Base-by-base conservation (phyloP, 2,797 vertebrate genomes). In the Mareca strepera region DNA sequence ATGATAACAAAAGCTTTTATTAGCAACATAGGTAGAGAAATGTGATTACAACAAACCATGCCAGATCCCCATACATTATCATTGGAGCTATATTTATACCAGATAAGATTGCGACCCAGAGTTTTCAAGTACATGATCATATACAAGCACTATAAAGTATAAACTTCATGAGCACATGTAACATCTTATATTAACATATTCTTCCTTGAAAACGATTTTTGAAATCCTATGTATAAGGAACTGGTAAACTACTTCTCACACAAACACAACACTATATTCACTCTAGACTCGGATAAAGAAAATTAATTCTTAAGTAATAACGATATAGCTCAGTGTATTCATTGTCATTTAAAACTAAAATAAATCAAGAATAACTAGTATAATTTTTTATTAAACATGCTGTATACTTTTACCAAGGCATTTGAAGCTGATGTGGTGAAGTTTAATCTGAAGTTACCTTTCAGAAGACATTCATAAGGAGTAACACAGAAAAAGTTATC, bases 21-120 rank as follows among this genome's bases (percentile, higher is more conserved):
- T 96, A 95, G 88, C 81, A 94, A 88, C 93, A 92, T 79, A 96
- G 95, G 93, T 96, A 96, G 93, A 93, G 94, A 94, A 93, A 92
- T 86, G 72, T 44, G 92, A 95, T 94, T 94, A 85, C 64, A 88
- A 68, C 28, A 82, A 88, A 88, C 92, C 66, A 67, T 76, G 95
- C 93, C 96, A 96, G 94, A 94, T 67, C 74, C 91, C 80, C 83
- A 74, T 77, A 79, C 0, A 0, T 73, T 96, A 95, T 94, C 94
- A 58, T 67, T 60, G 52, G 77, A 90, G 83, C 93, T 96, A 94
- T 94, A 96, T 96, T 95, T 96, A 94, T 33, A 94, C 90, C 2
- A 4, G 94, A 86, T 94, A 94, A 96, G 93, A 92, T 33, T 94
- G 77, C 12, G 52, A 95, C 90, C 60, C 64, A 76, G 82, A 90